phyloP scores from a whole-genome alignment of 2,797 vertebrate species.

The Momotus momota region DNA sequence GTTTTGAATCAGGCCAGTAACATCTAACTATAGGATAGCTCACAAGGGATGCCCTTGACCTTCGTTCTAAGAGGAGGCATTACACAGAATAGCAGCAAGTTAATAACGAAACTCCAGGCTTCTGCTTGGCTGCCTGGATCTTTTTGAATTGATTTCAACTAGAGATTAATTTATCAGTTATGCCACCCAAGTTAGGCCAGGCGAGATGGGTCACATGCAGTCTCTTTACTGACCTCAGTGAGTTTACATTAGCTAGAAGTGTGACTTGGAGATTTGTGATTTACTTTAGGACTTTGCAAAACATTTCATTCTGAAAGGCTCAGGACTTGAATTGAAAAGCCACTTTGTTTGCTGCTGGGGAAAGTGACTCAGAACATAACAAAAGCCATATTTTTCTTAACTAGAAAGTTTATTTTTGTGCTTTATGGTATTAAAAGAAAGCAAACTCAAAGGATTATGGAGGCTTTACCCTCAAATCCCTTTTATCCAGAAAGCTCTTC shows the following conservation, averaged over 20 bases:
- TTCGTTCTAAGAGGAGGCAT: not conserved
- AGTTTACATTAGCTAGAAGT: not conserved
- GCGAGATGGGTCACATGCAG: not conserved
- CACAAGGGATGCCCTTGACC: not conserved
- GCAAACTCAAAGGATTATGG: constrained; percentile 56
- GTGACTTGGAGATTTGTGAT: not conserved
- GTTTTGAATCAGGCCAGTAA: not conserved
- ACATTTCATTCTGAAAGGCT: constrained; percentile 36
- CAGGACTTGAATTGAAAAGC: constrained; percentile 49
- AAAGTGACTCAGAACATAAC: constrained; percentile 70
- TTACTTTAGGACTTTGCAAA: constrained; percentile 36
- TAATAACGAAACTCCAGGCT: not conserved
- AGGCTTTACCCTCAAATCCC: constrained; percentile 49
- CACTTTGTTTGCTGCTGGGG: constrained; percentile 58
- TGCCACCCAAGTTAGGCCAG: not conserved
- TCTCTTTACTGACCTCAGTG: not conserved
- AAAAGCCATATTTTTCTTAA: constrained; percentile 67
- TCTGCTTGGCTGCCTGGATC: not conserved
- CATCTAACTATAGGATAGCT: not conserved
- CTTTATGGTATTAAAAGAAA: constrained; percentile 61
- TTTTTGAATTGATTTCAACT: not conserved
- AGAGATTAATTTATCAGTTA: not conserved
- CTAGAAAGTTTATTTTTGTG: constrained; percentile 66
- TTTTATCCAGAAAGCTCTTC: constrained; percentile 57
- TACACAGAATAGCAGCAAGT: not conserved